A percentile compares a stretch with the other conserved stretches of the same genome.
These are phyloP conservation scores for Anodontia alba DNA, from an alignment of 2,888 invertebrate genomes.

Conservation along the genomic window DNA sequence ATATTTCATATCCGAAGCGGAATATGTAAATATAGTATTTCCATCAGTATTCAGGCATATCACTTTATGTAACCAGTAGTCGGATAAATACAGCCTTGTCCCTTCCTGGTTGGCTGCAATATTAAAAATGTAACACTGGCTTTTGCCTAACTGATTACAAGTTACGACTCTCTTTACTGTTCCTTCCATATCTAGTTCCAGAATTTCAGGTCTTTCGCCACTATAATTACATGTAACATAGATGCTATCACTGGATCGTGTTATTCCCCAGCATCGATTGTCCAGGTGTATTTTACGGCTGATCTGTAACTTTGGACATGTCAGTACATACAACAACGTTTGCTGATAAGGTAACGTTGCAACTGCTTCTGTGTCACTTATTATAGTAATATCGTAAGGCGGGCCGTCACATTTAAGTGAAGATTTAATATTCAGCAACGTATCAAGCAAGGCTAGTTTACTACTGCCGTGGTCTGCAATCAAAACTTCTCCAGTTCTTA, in stretches of 20 bases:
- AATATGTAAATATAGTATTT: not conserved
- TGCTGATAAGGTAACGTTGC: conserved; percentile 1
- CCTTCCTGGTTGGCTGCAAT: conserved; percentile 1
- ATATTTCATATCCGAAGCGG: not conserved
- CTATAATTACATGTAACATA: conserved; percentile 1
- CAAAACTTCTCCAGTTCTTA: not conserved
- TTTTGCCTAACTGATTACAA: not conserved
- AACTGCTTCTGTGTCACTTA: not conserved
- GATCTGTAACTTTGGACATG: not conserved
- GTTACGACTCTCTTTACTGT: not conserved
- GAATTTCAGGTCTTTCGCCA: conserved; percentile 1
- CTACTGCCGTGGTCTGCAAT: not conserved
- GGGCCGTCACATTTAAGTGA: not conserved
- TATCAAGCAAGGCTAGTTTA: not conserved
- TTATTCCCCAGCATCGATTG: not conserved
- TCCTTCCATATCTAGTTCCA: not conserved
- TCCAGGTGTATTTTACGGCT: not conserved
- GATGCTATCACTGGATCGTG: not conserved
- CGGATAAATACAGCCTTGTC: not conserved
- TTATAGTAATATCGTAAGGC: not conserved
- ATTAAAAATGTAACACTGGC: not conserved
- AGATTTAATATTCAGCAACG: not conserved
- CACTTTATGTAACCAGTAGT: not conserved
- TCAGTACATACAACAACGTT: not conserved
- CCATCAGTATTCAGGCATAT: not conserved